Conservation (phyloP, 2,888 invertebrate genomes). For the Lydus trimaculatus region DNA sequence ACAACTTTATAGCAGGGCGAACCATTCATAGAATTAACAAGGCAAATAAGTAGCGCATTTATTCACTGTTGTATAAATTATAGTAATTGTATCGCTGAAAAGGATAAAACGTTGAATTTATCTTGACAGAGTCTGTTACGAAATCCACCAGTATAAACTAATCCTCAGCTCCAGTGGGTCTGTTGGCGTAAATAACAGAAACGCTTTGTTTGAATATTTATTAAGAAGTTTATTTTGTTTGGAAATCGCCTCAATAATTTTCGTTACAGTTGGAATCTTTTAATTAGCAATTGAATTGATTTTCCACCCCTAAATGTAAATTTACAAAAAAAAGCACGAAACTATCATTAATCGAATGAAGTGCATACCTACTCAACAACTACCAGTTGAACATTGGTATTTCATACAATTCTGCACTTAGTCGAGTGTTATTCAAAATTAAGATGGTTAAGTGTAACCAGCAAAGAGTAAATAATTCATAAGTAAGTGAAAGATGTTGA, state of each 20-base stretch:
- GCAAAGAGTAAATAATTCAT: background rate
- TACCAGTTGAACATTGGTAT: background rate
- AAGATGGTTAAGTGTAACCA: background rate
- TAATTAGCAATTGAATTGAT: background rate
- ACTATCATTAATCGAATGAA: too few relatives aligned
- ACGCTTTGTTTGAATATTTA: background rate
- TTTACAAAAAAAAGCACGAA: too few relatives aligned
- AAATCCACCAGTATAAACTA: background rate
- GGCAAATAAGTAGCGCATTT: background rate
- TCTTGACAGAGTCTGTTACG: background rate
- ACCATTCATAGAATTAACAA: background rate
- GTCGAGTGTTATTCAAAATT: background rate
- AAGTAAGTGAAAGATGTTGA: background rate
- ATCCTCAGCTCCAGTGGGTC: background rate
- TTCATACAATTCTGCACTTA: background rate
- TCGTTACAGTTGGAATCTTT: background rate
- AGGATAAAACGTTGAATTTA: background rate
- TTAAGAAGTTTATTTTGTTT: background rate
- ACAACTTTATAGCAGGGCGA: background rate
- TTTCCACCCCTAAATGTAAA: background rate
- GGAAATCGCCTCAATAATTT: background rate
- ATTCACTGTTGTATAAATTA: background rate
- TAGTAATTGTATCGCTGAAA: slow-evolving; percentile 1
- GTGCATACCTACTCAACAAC: background rate
- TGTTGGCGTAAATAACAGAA: background rate